These are phyloP conservation scores for Meganola albula DNA, from an alignment of 2,888 invertebrate genomes.

Conservation along the genomic window DNA sequence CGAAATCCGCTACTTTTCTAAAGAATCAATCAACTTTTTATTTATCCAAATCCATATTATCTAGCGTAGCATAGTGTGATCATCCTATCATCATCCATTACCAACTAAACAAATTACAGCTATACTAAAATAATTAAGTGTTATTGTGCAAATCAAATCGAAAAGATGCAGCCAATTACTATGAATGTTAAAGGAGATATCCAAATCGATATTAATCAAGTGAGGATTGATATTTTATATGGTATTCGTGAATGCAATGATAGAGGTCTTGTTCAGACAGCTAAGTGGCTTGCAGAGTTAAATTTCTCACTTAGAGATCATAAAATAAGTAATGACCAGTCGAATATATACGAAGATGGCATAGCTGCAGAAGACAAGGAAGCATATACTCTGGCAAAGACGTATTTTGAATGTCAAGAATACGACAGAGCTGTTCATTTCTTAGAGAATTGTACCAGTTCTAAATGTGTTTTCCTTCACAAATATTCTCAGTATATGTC, in stretches of 20 bases:
- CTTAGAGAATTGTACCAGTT: slow-evolving; percentile 81
- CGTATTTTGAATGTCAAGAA: slow-evolving; percentile 93
- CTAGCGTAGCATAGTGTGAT: no score
- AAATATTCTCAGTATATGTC: slow-evolving; percentile 92
- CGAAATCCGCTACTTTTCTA: no score
- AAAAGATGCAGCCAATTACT: slow-evolving; percentile 47
- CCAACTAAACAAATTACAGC: slow-evolving; percentile 5
- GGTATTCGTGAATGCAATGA: slow-evolving; percentile 83
- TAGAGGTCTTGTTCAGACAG: slow-evolving; percentile 87
- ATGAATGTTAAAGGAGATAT: slow-evolving; percentile 58
- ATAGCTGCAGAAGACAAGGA: slow-evolving; percentile 81
- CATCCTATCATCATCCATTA: no score
- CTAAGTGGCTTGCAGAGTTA: slow-evolving; percentile 93
- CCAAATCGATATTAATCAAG: slow-evolving; percentile 62
- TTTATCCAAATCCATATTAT: no score
- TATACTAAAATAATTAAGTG: no score
- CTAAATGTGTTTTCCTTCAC: slow-evolving; percentile 88
- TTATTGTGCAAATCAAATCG: no score
- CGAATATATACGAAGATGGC: slow-evolving; percentile 53
- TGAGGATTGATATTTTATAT: slow-evolving; percentile 58
- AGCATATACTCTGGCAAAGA: slow-evolving; percentile 87
- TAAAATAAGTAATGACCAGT: slow-evolving; percentile 74
- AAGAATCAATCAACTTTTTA: no score
- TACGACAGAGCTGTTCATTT: slow-evolving; percentile 93
- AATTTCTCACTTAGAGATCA: slow-evolving; percentile 85